Conservation (phyloP, 2,797 vertebrate species). For the Characodon lateralis region DNA sequence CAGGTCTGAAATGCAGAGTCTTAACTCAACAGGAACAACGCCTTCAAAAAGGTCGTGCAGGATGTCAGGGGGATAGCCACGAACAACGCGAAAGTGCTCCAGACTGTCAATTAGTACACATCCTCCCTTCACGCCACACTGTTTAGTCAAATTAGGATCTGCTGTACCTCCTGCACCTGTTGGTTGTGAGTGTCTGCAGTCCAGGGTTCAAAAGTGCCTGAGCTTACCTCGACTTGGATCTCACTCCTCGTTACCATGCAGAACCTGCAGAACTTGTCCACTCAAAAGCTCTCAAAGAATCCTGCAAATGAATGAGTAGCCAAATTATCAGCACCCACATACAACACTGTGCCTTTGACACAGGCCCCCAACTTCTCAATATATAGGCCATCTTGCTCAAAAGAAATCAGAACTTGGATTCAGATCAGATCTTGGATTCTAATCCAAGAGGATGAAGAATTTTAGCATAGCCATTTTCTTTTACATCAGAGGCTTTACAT, state of each 20-base stretch:
- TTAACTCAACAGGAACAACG: conserved; percentile 16
- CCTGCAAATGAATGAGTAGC: conserved; percentile 12
- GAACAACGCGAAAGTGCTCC: conserved; percentile 9
- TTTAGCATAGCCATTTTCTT: no score
- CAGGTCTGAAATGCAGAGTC: conserved; percentile 15
- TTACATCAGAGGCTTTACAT: no score
- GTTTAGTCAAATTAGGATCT: neutral
- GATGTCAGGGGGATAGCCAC: conserved; percentile 13
- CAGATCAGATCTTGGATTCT: no score
- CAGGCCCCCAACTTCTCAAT: neutral
- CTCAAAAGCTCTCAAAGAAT: conserved; percentile 8
- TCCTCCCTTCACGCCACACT: neutral
- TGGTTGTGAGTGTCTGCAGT: neutral
- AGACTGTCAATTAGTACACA: neutral
- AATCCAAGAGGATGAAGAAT: no score
- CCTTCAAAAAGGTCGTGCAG: conserved; percentile 28
- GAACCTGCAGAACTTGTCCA: conserved; percentile 9
- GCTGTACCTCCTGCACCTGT: neutral
- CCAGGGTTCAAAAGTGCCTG: no score
- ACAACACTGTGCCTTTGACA: conserved; percentile 4
- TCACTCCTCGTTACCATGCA: neutral
- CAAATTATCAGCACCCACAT: conserved; percentile 12
- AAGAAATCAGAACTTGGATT: no score
- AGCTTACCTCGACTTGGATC: no score
- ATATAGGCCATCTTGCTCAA: neutral